Conservation (phyloP, 2,888 invertebrate genomes). For the Sarcophaga variegata region DNA sequence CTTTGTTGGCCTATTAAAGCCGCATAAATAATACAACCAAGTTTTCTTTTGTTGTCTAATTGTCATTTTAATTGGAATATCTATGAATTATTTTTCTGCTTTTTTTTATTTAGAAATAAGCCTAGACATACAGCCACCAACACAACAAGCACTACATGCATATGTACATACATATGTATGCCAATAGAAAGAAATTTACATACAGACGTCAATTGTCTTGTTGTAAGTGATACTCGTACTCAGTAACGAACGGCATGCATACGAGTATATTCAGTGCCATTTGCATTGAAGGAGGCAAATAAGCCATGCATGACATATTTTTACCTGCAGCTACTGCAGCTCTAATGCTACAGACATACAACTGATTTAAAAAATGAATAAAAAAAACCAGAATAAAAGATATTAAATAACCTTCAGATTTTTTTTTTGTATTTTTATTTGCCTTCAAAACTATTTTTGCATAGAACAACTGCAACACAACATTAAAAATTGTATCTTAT, state of each 20-base stretch:
- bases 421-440: conserved; percentile 37
- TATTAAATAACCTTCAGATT: conserved; percentile 65
- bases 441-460: conserved; percentile 50
- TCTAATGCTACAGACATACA: not conserved
- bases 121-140: conserved; percentile 11
- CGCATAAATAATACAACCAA: not conserved
- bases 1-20: not conserved
- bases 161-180: not conserved
- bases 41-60: conserved; percentile 28
- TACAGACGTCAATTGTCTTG: conserved; percentile 54
- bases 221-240: conserved; percentile 48
- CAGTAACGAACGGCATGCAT: not conserved
- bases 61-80: conserved; percentile 56
- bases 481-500: conserved; percentile 10
- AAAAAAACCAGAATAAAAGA: conserved; percentile 16
- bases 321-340: conserved; percentile 53
- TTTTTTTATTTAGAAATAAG: not conserved
- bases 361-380: not conserved
- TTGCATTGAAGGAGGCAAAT: conserved; percentile 29
- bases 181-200: not conserved
- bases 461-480: conserved; percentile 36
- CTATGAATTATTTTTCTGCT: conserved; percentile 22
- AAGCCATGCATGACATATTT: conserved; percentile 63
- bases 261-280: not conserved
- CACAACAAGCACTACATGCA: not conserved